phyloP scores from a whole-genome alignment of 2,797 vertebrate species.

The Passerculus sandwichensis region DNA sequence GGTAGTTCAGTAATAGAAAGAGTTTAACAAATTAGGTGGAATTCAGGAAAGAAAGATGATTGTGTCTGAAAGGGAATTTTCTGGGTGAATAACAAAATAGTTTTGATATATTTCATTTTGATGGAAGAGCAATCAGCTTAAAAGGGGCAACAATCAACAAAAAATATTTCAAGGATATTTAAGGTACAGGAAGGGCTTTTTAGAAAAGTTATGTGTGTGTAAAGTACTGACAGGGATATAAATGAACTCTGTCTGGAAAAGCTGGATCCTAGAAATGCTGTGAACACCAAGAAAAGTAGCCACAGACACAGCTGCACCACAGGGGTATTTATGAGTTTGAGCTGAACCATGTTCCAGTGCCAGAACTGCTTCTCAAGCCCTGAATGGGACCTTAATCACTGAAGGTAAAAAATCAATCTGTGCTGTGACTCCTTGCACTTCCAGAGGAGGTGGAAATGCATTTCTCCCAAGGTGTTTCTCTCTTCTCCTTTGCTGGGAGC shows the following conservation, averaged over 20 bases:
- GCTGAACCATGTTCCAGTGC: fast-evolving
- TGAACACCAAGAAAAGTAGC: background rate
- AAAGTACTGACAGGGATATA: background rate
- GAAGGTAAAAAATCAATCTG: background rate
- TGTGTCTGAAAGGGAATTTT: constrained; percentile 41
- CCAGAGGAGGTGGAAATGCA: background rate
- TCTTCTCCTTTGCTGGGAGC: background rate
- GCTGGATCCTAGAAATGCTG: background rate
- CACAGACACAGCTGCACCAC: background rate
- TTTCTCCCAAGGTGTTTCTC: constrained; percentile 12
- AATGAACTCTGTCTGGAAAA: background rate
- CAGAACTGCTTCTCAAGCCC: background rate
- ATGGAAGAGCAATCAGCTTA: constrained; percentile 30
- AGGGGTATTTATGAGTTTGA: background rate
- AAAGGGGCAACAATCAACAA: background rate
- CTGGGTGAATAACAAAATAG: constrained; percentile 52
- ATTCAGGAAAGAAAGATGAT: constrained; percentile 44
- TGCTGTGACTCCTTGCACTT: background rate
- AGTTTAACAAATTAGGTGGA: constrained; percentile 40
- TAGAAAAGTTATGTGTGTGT: background rate
- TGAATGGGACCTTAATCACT: background rate
- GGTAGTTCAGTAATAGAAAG: constrained; percentile 9
- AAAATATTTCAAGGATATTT: constrained; percentile 47
- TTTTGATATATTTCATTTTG: constrained; percentile 53
- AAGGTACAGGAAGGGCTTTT: constrained; percentile 3